These are phyloP conservation scores for Steromphala cineraria DNA, from an alignment of 2,888 invertebrate genomes.

Conservation along the genomic window DNA sequence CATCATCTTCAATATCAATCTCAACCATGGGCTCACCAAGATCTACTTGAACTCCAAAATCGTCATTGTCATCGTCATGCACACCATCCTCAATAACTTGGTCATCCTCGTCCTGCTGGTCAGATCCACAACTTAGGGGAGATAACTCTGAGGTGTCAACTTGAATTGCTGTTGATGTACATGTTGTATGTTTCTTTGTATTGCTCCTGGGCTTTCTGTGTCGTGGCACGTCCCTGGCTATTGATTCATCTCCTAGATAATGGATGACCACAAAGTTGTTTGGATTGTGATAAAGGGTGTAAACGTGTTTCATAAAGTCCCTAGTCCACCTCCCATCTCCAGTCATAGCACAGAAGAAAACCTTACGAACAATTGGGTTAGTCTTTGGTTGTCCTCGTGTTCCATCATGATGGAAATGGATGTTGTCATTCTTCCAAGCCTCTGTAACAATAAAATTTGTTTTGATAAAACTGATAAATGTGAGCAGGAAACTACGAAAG, in stretches of 20 bases:
- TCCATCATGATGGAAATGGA: conserved; percentile 15
- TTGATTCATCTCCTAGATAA: background rate
- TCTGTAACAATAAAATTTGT: background rate
- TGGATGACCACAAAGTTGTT: conserved; percentile 6
- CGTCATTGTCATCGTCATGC: background rate
- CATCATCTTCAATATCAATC: background rate
- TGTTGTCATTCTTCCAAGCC: conserved; percentile 12
- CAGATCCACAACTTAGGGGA: background rate
- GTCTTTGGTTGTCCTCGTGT: conserved; percentile 2
- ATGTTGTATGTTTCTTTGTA: conserved; percentile 1
- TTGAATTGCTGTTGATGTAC: background rate
- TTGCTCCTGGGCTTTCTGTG: conserved; percentile 3
- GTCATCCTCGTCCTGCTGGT: background rate
- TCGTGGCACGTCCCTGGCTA: background rate
- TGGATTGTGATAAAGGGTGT: background rate
- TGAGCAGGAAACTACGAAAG: too few species aligned
- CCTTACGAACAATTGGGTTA: background rate
- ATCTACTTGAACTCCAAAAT: background rate
- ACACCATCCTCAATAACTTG: background rate
- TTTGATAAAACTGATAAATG: too few species aligned
- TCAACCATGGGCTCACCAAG: background rate
- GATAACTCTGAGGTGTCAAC: background rate
- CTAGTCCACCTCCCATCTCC: background rate
- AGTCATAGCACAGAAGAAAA: conserved; percentile 1
- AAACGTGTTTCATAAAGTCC: conserved; percentile 10